Evolutionary conservation across 2,888 invertebrate species (phyloP), one percentile per base, ranked within the genome.

Genomic region (Morinoia aosen): DNA sequence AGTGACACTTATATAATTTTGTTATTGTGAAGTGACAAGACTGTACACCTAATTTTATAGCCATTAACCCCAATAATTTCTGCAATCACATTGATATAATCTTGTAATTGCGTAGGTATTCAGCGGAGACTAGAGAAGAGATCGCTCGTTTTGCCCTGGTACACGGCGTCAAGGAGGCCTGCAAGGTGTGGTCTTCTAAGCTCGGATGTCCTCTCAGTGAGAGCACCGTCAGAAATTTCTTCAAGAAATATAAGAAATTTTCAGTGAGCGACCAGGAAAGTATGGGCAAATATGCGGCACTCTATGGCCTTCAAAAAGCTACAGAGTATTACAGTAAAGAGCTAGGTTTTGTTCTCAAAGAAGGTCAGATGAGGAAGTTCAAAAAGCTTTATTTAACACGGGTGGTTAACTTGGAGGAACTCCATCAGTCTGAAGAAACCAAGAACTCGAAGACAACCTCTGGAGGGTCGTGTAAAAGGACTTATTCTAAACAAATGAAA

Each of bases 211-310:
- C 96, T n/a, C 97, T 97, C 4, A 97, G 97, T 96, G 97, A 97
- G 94, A 97, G 97, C 95, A 97, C 97, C 57, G 96, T 97, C 14
- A 96, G 97, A 58, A 97, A 97, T 96, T 97, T 97, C 95, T 97
- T 97, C 95, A 97, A 97, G 95, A 96, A 96, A 0, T 97, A 96
- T 95, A 96, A 96, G 61, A 96, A 95, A 88, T 97, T 96, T 95
- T 97, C 97, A 11, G 96, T 97, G 58, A 96, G 97, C 88, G 96
- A 97, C 56, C 97, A 97, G 95, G 97, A 97, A 91, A 97, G 97
- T 94, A 97, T 97, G 64, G 97, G 97, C 14, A 96, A 96, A 57
- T 97, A 96, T 96, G 97, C 97, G 61, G 96, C 96, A 57, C 96
- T 96, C 58, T 96, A 96, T 95, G 97, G 97, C 16, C 94, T 97